Base-by-base conservation (phyloP, 2,797 vertebrate genomes). In the Petrocephalus sullivani region DNA sequence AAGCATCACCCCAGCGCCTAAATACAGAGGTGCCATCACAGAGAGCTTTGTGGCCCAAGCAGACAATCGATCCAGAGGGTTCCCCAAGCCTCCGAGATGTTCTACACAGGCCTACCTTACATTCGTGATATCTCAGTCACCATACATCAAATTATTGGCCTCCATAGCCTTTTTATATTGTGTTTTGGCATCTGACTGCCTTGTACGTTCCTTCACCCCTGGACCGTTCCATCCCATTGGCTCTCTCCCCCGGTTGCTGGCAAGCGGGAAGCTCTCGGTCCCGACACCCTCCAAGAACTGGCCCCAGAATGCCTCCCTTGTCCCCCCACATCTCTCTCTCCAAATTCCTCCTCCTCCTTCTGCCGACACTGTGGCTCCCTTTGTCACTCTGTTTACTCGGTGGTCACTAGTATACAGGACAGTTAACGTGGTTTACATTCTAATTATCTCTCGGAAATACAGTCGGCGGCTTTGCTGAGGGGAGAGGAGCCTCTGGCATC, bases 341-440 rank as follows among this genome's bases (percentile, higher is more conserved):
- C 21, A 64, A 67, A 23, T 87, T 67, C 56, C 37, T 89, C 61
- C 88, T 54, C 75, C 89, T 19, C 51, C 64, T 85, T 57, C 14
- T 37, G 54, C 56, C 64, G 83, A 87, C 85, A 49, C 83, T 4
- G 21, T 89, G 88, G 88, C 21, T 90, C 86, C 67, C 0, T 4
- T 21, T 46, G n/a, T 58, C 64, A 67, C 19, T 53, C 85, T 86
- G 71, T 53, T 57, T 86, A 54, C 1, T 21, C 14, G 12, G 49
- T 53, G 81, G 58, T 51, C 83, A 81, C 91, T 89, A 89, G 87
- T 91, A 84, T 88, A 81, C 78, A 85, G 89, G 81, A 51, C 67
- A 85, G 88, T 75, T 89, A 89, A 61, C 67, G 10, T 8, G 84
- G 53, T 85, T 57, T 85, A 37, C 54, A 85, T 58, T 85, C 33